Base-by-base conservation (phyloP, 2,888 invertebrate genomes). In the Drosophila nigricruria region DNA sequence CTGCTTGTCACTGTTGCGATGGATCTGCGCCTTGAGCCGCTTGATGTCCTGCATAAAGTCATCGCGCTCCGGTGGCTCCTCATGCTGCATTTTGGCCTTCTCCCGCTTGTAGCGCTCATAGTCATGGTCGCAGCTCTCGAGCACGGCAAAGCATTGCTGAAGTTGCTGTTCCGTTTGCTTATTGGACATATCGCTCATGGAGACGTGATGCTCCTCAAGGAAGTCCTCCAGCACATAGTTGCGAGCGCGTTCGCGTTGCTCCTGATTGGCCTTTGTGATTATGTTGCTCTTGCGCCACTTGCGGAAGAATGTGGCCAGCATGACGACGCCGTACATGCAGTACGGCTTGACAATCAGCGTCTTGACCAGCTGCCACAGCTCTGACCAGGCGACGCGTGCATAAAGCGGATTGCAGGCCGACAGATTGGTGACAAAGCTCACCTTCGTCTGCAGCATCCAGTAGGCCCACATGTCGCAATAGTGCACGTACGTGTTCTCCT, bases 211-310 rank as follows among this genome's bases (percentile, higher is more conserved):
- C 68, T 94, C 93, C 12, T 93, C 92, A 0, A 93, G 82, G 68
- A 93, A 94, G 58, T 93, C 93, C 77, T 94, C 94, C 4, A 94
- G 93, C 0, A 94, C 94, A 61, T 94, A 94, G 67, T 94, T 94
- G 42, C 93, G 93, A 3, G 93, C 93, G 23, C 94, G 93, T 0
- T 94, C 93, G 0, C 84, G 71, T 49, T 84, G 89, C 70, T 84
- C 83, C 49, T 83, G 84, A 3, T 81, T 90, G 25, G 79, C 66
- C 12, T 70, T 75, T 32, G 88, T 79, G 0, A 85, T 77, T 4
- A 88, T 84, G 32, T 87, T 85, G 45, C 82, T 82, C 47, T 86
- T 83, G 40, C 91, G 90, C 90, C 91, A 92, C 59, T 92, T 92
- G 3, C 93, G 91, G 74, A 93, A 68, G 62, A 92, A 92, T 77